Evolutionary conservation across 2,797 vertebrate species (phyloP), one percentile per base, ranked within the genome.

Genomic region (Acrossocheilus fasciatus): DNA sequence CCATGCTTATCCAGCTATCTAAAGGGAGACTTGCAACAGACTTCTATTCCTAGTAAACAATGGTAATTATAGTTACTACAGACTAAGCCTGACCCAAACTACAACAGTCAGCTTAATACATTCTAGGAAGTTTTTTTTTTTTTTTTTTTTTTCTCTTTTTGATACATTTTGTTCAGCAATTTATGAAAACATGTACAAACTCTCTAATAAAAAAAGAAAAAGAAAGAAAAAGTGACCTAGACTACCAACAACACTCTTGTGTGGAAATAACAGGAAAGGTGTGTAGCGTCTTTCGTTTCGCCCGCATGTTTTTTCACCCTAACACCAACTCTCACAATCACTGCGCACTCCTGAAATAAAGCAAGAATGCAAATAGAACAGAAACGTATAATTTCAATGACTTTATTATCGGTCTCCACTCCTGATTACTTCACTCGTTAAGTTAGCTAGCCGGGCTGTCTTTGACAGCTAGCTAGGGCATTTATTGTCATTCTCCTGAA

Each of bases 391-490:
- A 15, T 36, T n/a, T 79, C 3, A 47, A 47, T 18, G 0, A 20
- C 23, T 45, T 36, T 15, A 69, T 2, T 6, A 18, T 43, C 7
- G 3, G 2, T 36, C 17, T 57, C n/a, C 17, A 85, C 50, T 70
- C 20, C n/a, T 34, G 2, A 50, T 26, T 62, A 26, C 23, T 64
- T 17, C 3, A 52, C 14, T 66, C 57, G 64, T 74, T 62, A 23
- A 50, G 69, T 81, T 81, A 75, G 78, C 85, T 86, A 81, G n/a
- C 43, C 15, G 41, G 54, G 54, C 3, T 20, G 20, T 14, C 50
- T 81, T 62, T 73, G 69, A 81, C 68, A 73, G 78, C 30, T 59
- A 85, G 84, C 84, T 80, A 50, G 50, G 39, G 39, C 30, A 70
- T 70, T 45, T 50, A 50, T 20, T 20, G 57, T 54, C 23, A 75